phyloP scores from a whole-genome alignment of 2,797 vertebrate species.

The Syngnathus rostellatus region DNA sequence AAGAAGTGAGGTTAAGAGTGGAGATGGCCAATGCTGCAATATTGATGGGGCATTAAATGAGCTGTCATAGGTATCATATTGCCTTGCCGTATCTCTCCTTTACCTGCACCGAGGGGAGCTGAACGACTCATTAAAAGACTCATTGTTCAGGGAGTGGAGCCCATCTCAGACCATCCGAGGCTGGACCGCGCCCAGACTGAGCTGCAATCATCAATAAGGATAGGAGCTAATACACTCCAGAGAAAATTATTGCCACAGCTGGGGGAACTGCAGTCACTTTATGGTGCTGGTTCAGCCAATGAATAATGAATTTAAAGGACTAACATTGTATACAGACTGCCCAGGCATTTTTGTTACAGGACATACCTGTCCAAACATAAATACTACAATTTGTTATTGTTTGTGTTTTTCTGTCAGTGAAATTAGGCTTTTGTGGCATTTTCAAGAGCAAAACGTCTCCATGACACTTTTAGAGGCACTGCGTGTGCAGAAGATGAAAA shows the following conservation, averaged over 20 bases:
- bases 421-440: neutral
- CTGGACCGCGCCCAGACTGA: slow-evolving; percentile 36
- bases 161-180: slow-evolving; percentile 36
- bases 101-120: slow-evolving; percentile 49
- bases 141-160: slow-evolving; percentile 40
- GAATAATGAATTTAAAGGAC: slow-evolving; percentile 14
- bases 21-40: slow-evolving; percentile 51
- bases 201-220: slow-evolving; percentile 17
- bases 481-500: slow-evolving; percentile 30
- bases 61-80: slow-evolving; percentile 61
- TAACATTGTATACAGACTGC: neutral
- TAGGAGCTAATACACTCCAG: slow-evolving; percentile 13
- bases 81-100: slow-evolving; percentile 47
- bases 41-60: slow-evolving; percentile 58
- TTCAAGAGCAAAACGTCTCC: slow-evolving; percentile 13
- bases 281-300: slow-evolving; percentile 10
- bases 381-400: neutral
- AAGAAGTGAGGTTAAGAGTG: slow-evolving; percentile 20
- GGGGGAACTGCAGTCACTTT: slow-evolving; percentile 9
- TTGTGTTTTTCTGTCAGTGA: neutral
- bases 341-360: neutral
- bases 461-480: slow-evolving; percentile 32
- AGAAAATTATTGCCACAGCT: slow-evolving; percentile 21
- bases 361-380: neutral
- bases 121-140: slow-evolving; percentile 50